Conservation (phyloP, 2,797 vertebrate genomes). For the Enteromius anoplus region DNA sequence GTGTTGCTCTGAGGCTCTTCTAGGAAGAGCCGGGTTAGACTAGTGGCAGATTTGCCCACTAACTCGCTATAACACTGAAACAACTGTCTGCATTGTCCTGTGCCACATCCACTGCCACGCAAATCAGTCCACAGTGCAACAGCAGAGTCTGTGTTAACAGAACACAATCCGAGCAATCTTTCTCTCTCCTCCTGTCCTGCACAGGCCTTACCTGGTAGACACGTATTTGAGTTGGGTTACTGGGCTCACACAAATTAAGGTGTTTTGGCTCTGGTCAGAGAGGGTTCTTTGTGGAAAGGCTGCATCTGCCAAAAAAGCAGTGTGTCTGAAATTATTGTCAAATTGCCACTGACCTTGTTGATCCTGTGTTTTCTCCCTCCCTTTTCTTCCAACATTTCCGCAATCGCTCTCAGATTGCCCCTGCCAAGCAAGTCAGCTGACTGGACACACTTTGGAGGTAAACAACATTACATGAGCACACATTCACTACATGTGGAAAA, state of each 20-base stretch:
- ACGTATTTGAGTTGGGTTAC: conserved; percentile 44
- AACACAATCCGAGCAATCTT: conserved; percentile 52
- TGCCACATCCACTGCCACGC: conserved; percentile 36
- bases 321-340: conserved; percentile 29
- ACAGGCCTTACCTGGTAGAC: conserved; percentile 13
- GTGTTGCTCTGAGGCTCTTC: conserved; percentile 44
- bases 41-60: conserved; percentile 61
- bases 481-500: conserved; percentile 10
- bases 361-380: conserved; percentile 20
- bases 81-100: conserved; percentile 71
- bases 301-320: conserved; percentile 28
- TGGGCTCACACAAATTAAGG: conserved; percentile 9
- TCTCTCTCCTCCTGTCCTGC: conserved; percentile 14
- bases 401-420: conserved; percentile 83
- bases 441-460: conserved; percentile 99
- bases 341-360: conserved; percentile 43
- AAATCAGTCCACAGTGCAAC: conserved; percentile 60
- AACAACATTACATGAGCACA: conserved; percentile 60
- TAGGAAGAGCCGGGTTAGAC: conserved; percentile 44
- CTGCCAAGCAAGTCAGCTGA: conserved; percentile 98
- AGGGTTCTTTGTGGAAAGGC: conserved; percentile 23
- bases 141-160: conserved; percentile 61
- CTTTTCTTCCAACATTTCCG: conserved; percentile 41
- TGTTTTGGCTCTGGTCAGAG: conserved; percentile 37
- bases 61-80: conserved; percentile 65